A percentile compares a stretch with the other conserved stretches of the same genome.
Evolutionary conservation across 2,888 invertebrate species (phyloP).

Genomic region (Chloromyia formosa): DNA sequence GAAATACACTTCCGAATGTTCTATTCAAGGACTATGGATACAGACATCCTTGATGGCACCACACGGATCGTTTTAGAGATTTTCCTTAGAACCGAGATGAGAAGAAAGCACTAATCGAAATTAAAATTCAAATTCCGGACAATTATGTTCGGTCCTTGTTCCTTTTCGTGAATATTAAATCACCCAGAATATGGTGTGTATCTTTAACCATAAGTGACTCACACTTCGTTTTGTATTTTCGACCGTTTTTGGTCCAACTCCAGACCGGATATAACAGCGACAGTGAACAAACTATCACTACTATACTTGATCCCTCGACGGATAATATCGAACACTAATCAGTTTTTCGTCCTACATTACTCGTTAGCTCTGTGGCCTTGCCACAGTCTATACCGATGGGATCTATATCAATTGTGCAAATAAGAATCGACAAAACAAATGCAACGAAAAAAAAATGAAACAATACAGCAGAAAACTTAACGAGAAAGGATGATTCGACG

Average conservation of each 20-base stretch:
- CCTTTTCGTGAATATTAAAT: too few relatives aligned
- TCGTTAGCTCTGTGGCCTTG: not conserved
- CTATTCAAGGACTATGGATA: too few relatives aligned
- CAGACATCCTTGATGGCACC: too few relatives aligned
- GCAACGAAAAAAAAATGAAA: not conserved
- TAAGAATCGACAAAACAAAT: conserved; percentile 32
- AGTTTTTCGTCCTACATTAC: not conserved
- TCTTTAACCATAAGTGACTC: too few relatives aligned
- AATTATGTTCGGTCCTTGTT: too few relatives aligned
- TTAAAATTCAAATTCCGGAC: too few relatives aligned
- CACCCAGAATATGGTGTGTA: too few relatives aligned
- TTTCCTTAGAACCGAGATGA: too few relatives aligned
- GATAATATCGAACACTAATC: conserved; percentile 2
- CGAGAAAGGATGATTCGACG: not conserved
- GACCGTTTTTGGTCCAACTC: not conserved
- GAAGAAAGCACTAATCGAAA: too few relatives aligned
- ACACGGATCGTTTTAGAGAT: too few relatives aligned
- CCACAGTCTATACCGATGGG: not conserved
- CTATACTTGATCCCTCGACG: not conserved
- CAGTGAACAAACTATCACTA: conserved; percentile 5
- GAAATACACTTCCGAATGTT: too few relatives aligned
- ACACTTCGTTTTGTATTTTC: too few relatives aligned
- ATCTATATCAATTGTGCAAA: conserved; percentile 2
- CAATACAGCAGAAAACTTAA: not conserved
- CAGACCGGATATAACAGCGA: conserved; percentile 19